Evolutionary conservation across 35 echinoderm and acorn worm genomes (phyloP).

Genomic region (Anneissia japonica): DNA sequence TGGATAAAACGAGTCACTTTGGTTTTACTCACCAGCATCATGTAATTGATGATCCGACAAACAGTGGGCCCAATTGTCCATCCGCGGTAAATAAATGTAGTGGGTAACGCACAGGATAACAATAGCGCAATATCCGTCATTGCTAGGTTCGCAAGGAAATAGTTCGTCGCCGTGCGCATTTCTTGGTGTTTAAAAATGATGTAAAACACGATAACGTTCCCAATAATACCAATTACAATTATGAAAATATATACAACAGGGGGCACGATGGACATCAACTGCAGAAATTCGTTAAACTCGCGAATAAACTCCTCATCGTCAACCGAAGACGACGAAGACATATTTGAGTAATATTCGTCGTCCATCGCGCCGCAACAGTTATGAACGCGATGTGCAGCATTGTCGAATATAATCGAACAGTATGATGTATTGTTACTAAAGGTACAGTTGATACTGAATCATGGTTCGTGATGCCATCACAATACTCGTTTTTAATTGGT

Average conservation of each 20-base stretch:
- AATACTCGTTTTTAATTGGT: neutral
- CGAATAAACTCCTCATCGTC: neutral
- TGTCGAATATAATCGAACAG: neutral
- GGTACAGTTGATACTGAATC: neutral
- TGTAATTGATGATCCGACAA: conserved; percentile 59
- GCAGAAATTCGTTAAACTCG: neutral
- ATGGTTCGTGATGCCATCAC: neutral
- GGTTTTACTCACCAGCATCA: conserved; percentile 61
- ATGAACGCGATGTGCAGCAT: neutral
- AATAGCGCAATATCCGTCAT: conserved; percentile 51
- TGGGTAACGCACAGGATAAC: conserved; percentile 30
- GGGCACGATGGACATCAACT: conserved; percentile 20
- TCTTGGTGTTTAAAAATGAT: conserved; percentile 57
- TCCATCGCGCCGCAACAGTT: neutral
- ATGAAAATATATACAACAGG: conserved; percentile 16
- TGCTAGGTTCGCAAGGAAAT: conserved; percentile 65
- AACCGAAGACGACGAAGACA: neutral
- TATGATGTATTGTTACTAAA: neutral
- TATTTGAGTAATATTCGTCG: neutral
- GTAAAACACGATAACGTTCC: conserved; percentile 52
- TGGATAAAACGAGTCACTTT: too few species aligned
- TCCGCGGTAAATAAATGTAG: conserved; percentile 3
- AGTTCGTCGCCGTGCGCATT: conserved; percentile 75
- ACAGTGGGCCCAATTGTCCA: conserved; percentile 4
- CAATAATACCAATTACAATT: conserved; percentile 38